Conservation (phyloP, 2,888 invertebrate genomes). For the Aleiodes leptofemur region DNA sequence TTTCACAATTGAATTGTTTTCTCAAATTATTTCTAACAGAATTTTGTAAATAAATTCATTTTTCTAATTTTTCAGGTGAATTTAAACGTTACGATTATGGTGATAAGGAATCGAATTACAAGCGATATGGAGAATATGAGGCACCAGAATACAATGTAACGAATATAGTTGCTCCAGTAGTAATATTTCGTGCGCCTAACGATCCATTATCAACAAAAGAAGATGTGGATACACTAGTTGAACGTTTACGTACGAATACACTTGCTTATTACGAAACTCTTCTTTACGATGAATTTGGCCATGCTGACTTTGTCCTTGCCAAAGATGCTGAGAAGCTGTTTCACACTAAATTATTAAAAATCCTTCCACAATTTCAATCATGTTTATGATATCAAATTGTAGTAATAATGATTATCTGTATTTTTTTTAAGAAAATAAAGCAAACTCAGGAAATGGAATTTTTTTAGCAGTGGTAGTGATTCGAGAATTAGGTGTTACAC, state of each 20-base stretch:
- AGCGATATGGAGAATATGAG: slow-evolving; percentile 46
- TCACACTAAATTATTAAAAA: slow-evolving; percentile 14
- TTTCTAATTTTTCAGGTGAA: slow-evolving; percentile 26
- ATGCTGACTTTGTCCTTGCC: slow-evolving; percentile 18
- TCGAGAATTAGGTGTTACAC: too few species aligned
- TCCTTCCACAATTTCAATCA: neutral
- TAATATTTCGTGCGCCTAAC: slow-evolving; percentile 50
- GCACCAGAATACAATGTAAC: slow-evolving; percentile 51
- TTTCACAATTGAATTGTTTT: neutral
- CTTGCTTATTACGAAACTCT: slow-evolving; percentile 3
- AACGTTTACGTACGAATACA: neutral
- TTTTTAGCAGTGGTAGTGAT: too few species aligned
- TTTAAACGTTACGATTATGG: slow-evolving; percentile 47
- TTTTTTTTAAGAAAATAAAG: neutral
- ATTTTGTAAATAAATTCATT: neutral
- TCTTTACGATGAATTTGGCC: slow-evolving; percentile 1
- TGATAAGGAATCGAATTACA: slow-evolving; percentile 39
- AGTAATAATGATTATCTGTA: neutral
- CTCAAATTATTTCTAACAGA: neutral
- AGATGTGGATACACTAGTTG: slow-evolving; percentile 1
- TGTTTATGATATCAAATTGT: neutral
- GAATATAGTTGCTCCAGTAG: slow-evolving; percentile 46
- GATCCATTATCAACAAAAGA: slow-evolving; percentile 42
- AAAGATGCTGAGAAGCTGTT: slow-evolving; percentile 5
- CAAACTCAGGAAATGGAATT: neutral